These are phyloP conservation scores for Drosophila longiperda DNA, from an alignment of 2,888 invertebrate genomes.

Conservation along the genomic window DNA sequence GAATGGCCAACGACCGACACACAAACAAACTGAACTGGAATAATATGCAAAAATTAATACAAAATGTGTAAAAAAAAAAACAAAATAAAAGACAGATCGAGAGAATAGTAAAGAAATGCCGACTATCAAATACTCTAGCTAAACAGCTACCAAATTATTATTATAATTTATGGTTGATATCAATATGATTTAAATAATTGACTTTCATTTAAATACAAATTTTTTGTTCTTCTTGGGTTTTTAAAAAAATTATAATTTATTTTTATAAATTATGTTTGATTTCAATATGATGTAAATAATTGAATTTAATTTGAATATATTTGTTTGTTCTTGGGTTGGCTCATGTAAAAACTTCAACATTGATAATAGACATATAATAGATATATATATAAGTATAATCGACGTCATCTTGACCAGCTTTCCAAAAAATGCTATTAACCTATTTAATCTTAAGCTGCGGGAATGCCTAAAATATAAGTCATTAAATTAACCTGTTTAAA, in stretches of 20 bases:
- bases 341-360: neutral
- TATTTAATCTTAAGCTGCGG: neutral
- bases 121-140: neutral
- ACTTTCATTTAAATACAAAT: neutral
- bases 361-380: neutral
- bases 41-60: constrained; percentile 2
- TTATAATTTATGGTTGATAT: neutral
- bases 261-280: neutral
- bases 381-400: neutral
- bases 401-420: neutral
- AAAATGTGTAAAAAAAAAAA: constrained; percentile 16
- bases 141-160: neutral
- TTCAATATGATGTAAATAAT: neutral
- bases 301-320: neutral
- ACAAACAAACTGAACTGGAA: constrained; percentile 25
- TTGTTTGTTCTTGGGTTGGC: neutral
- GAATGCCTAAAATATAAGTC: neutral
- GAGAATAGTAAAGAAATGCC: neutral
- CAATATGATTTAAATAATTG: neutral
- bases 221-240: neutral
- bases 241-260: too few species aligned
- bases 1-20: constrained; percentile 41
- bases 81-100: neutral
- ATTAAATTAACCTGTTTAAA: neutral
- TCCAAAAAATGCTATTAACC: neutral